Base-by-base conservation (phyloP, 2,797 vertebrate species). In the Podargus strigoides region DNA sequence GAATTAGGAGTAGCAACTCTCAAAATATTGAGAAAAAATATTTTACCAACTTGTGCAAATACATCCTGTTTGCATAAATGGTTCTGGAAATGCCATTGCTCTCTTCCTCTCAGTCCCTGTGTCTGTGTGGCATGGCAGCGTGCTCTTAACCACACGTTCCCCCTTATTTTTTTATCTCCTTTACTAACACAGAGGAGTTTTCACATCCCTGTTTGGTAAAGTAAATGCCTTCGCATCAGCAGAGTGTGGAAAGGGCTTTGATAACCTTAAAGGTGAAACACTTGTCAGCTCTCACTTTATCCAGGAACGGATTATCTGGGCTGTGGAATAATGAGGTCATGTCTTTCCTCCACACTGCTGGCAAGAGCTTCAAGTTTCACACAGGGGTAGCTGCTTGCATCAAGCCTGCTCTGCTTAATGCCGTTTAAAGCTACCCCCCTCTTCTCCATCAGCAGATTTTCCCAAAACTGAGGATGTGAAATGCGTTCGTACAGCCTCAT, bases 251-350 rank as follows among this genome's bases (percentile, higher is more conserved):
- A 89, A 94, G 85, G 77, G 63, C 93, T 94, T 81, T 90, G 96
- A 93, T 96, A 96, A 93, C 14, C 52, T 87, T 85, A 74, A 85
- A 96, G 94, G 93, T 96, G 85, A 93, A 96, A 63, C 85, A 79
- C 94, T 96, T 93, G 88, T 94, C 95, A 96, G 70, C 85, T 94
- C 95, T 94, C 85, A 76, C 93, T 94, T 95, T 91, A 95, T 93
- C 83, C 94, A 84, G 87, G 70, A 88, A 82, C 1, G 24, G 93
- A 95, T 96, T 95, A 95, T 94, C 94, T 91, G 90, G 79, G 83
- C 91, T 95, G 85, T 88, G 94, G 90, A 95, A 91, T 94, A 95
- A 94, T 94, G 95, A 94, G 91, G 93, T 96, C 93, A 85, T 81
- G 91, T 94, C 93, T 95, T 94, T 89, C 81, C 94, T 88, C 83